A percentile compares a stretch with the other conserved stretches of the same genome.
Evolutionary conservation across 35 echinoderm and acorn worm genomes (phyloP).

Genomic region (Patiria miniata): DNA sequence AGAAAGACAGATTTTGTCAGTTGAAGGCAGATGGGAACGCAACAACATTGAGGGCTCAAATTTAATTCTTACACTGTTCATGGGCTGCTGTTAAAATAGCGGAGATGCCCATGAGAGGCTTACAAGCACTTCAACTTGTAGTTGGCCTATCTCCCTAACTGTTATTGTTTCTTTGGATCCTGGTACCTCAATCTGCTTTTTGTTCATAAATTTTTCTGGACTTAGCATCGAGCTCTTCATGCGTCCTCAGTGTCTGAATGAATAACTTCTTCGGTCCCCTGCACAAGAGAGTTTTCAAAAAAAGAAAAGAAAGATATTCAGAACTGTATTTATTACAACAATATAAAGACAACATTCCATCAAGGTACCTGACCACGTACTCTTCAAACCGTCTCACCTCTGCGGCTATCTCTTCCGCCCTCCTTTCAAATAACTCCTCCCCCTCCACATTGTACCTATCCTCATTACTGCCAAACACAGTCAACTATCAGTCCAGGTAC

Average conservation of each 20-base stretch:
- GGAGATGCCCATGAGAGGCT: too few species aligned
- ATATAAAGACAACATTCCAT: background rate
- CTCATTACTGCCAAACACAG: background rate
- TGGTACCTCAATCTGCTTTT: background rate
- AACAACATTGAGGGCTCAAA: too few species aligned
- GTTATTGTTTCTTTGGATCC: too few species aligned
- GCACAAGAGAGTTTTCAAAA: background rate
- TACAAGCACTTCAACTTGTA: background rate
- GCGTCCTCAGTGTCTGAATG: conserved; percentile 83
- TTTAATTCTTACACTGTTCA: too few species aligned
- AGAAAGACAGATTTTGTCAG: too few species aligned
- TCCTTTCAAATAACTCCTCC: conserved; percentile 90
- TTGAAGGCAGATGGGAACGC: too few species aligned
- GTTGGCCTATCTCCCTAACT: too few species aligned
- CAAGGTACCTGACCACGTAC: background rate
- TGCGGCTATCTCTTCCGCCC: conserved; percentile 70
- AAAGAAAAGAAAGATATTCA: background rate
- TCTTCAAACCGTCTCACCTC: conserved; percentile 29
- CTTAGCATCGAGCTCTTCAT: conserved; percentile 3
- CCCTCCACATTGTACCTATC: conserved; percentile 25
- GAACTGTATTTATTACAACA: background rate
- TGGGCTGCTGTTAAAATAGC: too few species aligned
- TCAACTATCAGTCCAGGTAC: background rate
- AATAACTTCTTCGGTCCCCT: conserved; percentile 92
- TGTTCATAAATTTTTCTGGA: background rate